Base-by-base conservation (phyloP, 1,140 invertebrate species). In the Lordiphosa stackelbergi region DNA sequence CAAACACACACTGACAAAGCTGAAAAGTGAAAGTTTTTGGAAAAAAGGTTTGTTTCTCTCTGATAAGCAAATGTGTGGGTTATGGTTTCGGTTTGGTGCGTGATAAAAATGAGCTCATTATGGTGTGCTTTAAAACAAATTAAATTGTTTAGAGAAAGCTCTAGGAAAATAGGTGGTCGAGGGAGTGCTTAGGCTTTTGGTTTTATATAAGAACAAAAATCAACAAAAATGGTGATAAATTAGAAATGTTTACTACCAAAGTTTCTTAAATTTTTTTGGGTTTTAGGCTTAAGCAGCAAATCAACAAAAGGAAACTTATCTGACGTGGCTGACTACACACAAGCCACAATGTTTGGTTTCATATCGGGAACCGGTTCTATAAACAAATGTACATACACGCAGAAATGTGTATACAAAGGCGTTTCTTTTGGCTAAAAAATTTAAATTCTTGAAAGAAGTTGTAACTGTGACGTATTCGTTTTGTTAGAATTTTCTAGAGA, bases 11-110 rank as follows among this genome's bases (percentile, higher is more conserved):
- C 16, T 16, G 35, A 41, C 42, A 13, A 0, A 46, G 43, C 31
- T 37, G 37, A 49, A 69, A 66, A 81, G 74, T 74, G 71, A 79
- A 79, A 79, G 75, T 75, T 74, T 53, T 46, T 16, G n/a, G 37
- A 41, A 42, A 37, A 55, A 11, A 66, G 46, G 24, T 42, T 63
- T 38, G 11, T 7, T 58, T 28, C 16, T 36, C 19, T 42, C 24
- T 62, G 62, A 70, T 70, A 60, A 59, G 22, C 22, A 24, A 49
- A 51, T 59, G n/a, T 41, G 58, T 38, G 53, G 56, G 13, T 22
- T 41, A 31, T 11, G n/a, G 22, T 55, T 52, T 56, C 45, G 74
- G 61, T 38, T 57, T 19, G 36, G 41, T 53, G 35, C 51, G 51
- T 38, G 53, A 59, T 53, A 51, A 19, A 58, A 58, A 36, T 78